Evolutionary conservation across 30 jellyfish, hydroid and myxozoan genomes (phyloP).

Genomic region (Catostylus mosaicus): DNA sequence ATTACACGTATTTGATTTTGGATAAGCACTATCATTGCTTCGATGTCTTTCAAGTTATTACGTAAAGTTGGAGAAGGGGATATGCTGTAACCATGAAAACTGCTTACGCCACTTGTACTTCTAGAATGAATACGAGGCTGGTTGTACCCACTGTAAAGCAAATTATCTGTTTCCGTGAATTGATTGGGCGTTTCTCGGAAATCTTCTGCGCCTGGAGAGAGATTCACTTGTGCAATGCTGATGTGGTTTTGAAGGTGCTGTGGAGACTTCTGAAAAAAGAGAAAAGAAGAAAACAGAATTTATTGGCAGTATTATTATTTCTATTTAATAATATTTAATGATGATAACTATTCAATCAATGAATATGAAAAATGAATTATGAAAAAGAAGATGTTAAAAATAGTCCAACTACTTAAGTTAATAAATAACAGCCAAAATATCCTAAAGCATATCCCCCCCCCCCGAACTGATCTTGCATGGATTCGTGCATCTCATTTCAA

Average conservation of each 20-base stretch:
- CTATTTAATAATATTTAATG: no score
- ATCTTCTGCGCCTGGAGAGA: background rate
- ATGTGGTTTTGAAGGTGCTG: background rate
- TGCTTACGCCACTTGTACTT: constrained; percentile 33
- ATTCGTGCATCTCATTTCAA: no score
- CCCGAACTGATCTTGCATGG: no score
- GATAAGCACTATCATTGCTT: constrained; percentile 33
- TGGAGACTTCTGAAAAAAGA: background rate
- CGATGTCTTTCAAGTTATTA: constrained; percentile 17
- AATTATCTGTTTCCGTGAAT: background rate
- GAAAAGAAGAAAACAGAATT: no score
- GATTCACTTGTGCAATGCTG: constrained; percentile 31
- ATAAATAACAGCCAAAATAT: no score
- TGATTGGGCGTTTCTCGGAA: constrained; percentile 5
- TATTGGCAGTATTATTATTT: no score
- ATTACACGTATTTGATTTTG: constrained; percentile 66
- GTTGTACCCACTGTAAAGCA: background rate
- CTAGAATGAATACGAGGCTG: constrained; percentile 5
- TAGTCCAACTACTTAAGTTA: no score
- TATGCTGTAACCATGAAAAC: constrained; percentile 20
- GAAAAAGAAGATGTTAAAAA: no score
- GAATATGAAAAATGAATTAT: no score
- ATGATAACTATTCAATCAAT: no score
- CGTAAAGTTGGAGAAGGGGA: constrained; percentile 14
- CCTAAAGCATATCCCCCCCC: no score